Percentiles rank a stretch among this genome's conserved stretches.
Evolutionary conservation across 2,797 vertebrate genomes (phyloP).

Genomic region (Coreius guichenoti): DNA sequence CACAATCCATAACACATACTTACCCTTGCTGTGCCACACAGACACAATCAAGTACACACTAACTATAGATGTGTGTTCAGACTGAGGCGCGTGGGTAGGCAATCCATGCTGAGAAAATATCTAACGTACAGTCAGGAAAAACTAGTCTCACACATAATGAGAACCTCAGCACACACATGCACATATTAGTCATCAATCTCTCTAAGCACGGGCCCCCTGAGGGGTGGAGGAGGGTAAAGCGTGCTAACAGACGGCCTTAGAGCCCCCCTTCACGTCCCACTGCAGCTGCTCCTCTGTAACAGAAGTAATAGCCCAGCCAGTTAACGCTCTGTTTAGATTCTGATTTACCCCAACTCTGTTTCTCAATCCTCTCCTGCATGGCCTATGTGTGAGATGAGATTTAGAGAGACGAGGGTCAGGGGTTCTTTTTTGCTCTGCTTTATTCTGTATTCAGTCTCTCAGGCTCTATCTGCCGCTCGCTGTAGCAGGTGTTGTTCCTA

Average conservation of each 20-base stretch:
- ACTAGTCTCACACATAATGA: constrained; percentile 14
- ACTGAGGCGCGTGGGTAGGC: background rate
- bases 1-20: constrained; percentile 31
- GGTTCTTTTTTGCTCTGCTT: constrained; percentile 20
- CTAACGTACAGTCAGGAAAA: constrained; percentile 15
- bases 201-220: constrained; percentile 40
- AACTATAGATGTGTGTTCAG: background rate
- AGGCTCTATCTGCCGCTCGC: background rate
- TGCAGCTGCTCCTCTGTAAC: constrained; percentile 65
- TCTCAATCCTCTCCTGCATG: constrained; percentile 30
- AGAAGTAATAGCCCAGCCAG: constrained; percentile 51
- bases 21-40: constrained; percentile 15
- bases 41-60: constrained; percentile 20
- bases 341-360: constrained; percentile 42
- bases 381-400: constrained; percentile 31
- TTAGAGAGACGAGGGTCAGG: constrained; percentile 25
- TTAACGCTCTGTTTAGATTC: constrained; percentile 51
- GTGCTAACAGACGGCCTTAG: constrained; percentile 54
- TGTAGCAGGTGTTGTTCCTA: constrained; percentile 41
- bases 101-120: constrained; percentile 34
- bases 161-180: constrained; percentile 23
- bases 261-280: constrained; percentile 32
- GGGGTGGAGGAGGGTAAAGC: constrained; percentile 36
- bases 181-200: constrained; percentile 42
- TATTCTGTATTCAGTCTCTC: constrained; percentile 10